Evolutionary conservation across 2,113 vertebrate genomes (phyloP), one percentile per base, ranked within the genome.

Genomic region (Macquaria ambigua): DNA sequence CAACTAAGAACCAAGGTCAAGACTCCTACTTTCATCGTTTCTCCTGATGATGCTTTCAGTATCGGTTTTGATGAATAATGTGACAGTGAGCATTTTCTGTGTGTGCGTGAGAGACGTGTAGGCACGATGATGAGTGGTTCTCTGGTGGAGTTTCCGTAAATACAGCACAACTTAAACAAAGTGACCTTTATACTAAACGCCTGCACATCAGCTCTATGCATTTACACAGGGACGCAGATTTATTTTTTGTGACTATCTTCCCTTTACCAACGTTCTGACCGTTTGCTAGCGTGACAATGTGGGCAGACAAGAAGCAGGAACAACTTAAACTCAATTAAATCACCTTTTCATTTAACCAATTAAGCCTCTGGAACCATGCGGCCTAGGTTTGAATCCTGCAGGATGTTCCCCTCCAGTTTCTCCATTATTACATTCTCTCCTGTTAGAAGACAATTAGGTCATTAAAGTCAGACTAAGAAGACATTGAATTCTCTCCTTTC

Each of bases 141-240:
- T 80, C 66, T 72, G 31, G 15, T 41, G 55, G 0, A 48, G 50
- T 56, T 82, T n/a, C 62, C 20, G 1, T 81, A 43, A 37, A 70
- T n/a, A 77, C 28, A 34, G 10, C 67, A 25, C 50, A 37, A 52
- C 56, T 37, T 4, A 21, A 50, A 67, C 61, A 61, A 41, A 52
- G 74, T 72, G 61, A 61, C 61, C 68, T 82, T 86, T 74, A 71
- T n/a, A 10, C 37, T 37, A n/a, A 72, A 64, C 8, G 43, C 55
- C 63, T 61, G 37, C 34, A 55, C 84, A 53, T 61, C 52, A 66
- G 23, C n/a, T 70, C 41, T 62, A 18, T 62, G 63, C 55, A 55
- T 53, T 74, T 50, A 68, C 70, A 43, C 20, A 41, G 52, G 18
- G 18, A 50, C 31, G 9, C 43, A 77, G 55, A 59, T 48, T 10